Evolutionary conservation across 2,113 vertebrate species (phyloP), one percentile per base, ranked within the genome.

Genomic region (Lonchura striata): DNA sequence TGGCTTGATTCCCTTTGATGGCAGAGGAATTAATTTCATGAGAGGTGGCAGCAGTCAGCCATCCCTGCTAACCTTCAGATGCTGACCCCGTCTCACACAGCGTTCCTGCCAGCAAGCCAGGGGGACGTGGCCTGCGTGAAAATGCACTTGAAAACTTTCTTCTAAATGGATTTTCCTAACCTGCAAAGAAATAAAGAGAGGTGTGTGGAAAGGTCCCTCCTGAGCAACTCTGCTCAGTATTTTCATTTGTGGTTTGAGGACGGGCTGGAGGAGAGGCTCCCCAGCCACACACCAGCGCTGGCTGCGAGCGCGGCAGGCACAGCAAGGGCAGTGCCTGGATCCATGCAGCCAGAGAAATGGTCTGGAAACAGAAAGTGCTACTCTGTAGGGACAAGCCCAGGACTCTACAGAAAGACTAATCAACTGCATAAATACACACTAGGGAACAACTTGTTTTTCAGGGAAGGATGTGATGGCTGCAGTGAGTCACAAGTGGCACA

Each of bases 251-350:
- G 28, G 49, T 76, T 92, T n/a, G 35, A 28, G 66, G 88, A 37
- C 21, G 80, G 46, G 12, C 27, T 1, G 2, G 49, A 16, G 66
- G 41, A 56, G 44, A 37, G 33, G 7, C 22, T 71, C 53, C 30
- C 13, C 20, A 41, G 71, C 24, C 3, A 1, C 2, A 0, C n/a
- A 7, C 9, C 35, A 10, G 46, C 0, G 0, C 28, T 0, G 8
- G 72, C 86, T 68, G 28, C 4, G 2, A 22, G 39, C 27, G 13
- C 4, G 1, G 47, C 31, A 17, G 66, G 76, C 30, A 52, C 18
- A 15, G 64, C 0, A 0, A 70, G 25, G 50, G 33, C 90, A 75
- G 44, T 0, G 8, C 46, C 81, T 0, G 0, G 6, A 30, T 54
- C 54, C 30, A 65, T 1, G 2, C 44, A 47, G 11, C 22, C 0